Percentiles rank a stretch among this genome's conserved stretches.
Conservation (phyloP, 2,797 vertebrate genomes). For the Muscicapa striata region DNA sequence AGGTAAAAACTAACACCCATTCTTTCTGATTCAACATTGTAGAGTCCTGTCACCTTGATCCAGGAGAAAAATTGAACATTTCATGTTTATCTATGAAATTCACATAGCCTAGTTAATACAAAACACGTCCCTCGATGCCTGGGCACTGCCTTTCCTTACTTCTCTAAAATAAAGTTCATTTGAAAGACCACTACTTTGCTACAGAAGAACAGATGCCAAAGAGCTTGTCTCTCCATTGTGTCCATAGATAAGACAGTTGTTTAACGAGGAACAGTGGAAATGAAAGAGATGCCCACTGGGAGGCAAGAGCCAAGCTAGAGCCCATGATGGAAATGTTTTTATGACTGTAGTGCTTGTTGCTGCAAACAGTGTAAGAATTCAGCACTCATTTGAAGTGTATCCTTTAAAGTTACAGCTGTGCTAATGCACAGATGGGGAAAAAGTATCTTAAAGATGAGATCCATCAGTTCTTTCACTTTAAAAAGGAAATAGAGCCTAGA, state of each 20-base stretch:
- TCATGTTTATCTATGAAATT: background rate
- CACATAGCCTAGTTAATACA: background rate
- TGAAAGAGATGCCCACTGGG: background rate
- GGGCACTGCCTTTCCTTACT: background rate
- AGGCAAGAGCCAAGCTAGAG: background rate
- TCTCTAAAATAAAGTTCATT: background rate
- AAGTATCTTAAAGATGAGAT: background rate
- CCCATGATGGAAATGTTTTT: background rate
- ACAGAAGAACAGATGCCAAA: background rate
- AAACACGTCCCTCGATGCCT: background rate
- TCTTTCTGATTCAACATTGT: background rate
- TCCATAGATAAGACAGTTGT: background rate
- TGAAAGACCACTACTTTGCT: background rate
- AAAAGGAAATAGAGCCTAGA: background rate
- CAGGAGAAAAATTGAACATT: background rate
- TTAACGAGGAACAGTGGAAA: slow-evolving; percentile 6
- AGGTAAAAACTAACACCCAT: background rate
- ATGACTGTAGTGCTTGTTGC: background rate
- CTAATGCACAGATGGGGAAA: background rate
- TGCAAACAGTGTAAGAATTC: slow-evolving; percentile 36
- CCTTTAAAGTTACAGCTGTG: slow-evolving; percentile 4
- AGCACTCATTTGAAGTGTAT: background rate
- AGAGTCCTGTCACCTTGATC: background rate
- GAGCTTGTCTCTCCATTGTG: background rate
- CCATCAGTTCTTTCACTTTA: background rate